phyloP scores from a whole-genome alignment of 2,888 invertebrate species.

The Meta bourneti region DNA sequence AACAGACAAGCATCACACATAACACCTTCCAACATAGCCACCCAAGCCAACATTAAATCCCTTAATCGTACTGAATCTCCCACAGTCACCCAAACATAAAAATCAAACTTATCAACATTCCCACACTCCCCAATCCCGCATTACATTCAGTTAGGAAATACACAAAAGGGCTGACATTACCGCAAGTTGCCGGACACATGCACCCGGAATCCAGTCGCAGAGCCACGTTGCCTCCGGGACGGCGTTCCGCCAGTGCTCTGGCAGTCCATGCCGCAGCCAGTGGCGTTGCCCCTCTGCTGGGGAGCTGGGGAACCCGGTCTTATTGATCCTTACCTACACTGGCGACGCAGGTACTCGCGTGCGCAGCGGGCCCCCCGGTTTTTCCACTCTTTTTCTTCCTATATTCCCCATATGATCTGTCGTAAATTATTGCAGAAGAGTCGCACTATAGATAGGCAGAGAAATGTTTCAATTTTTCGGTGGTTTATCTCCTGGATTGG shows the following conservation, averaged over 20 bases:
- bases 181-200: not conserved
- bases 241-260: slow-evolving; percentile 6
- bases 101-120: not conserved
- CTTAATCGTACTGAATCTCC: no score
- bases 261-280: slow-evolving; percentile 36
- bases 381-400: not conserved
- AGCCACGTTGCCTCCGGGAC: not conserved
- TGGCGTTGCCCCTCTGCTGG: not conserved
- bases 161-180: slow-evolving; percentile 2
- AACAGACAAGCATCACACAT: no score
- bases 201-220: slow-evolving; percentile 8
- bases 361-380: slow-evolving; percentile 12
- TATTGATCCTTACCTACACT: slow-evolving; percentile 70
- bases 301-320: slow-evolving; percentile 49
- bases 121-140: not conserved
- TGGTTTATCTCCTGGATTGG: no score
- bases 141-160: not conserved
- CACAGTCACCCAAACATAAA: no score
- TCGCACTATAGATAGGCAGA: no score
- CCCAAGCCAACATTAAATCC: no score
- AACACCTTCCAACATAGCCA: no score
- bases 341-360: slow-evolving; percentile 71
- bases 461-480: no score
- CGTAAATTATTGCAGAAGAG: no score
- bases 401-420: no score